These are phyloP conservation scores for Nyctereutes procyonoides DNA, from an alignment of 2,113 vertebrate species.

Conservation along the genomic window DNA sequence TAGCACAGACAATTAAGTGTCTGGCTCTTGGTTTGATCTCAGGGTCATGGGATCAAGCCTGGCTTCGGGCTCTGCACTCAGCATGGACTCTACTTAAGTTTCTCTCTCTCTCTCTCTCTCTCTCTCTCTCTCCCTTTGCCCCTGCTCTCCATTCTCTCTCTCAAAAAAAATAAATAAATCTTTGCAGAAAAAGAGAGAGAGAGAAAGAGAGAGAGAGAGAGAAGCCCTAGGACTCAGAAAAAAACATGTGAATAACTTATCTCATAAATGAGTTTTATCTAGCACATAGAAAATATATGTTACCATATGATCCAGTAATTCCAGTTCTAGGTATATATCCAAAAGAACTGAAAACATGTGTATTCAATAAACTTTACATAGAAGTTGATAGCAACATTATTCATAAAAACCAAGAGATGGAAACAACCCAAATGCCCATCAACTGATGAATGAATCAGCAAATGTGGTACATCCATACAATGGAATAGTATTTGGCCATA, in stretches of 20 bases:
- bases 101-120: not conserved
- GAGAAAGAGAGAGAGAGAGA: not conserved
- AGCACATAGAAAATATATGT: not conserved
- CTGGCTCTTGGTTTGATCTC: not conserved
- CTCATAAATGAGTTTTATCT: not conserved
- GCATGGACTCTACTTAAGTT: not conserved
- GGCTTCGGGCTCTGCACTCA: not conserved
- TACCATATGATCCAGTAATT: not conserved
- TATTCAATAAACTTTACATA: not conserved
- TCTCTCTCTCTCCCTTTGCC: not conserved
- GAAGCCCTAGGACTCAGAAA: not conserved
- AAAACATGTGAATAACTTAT: not conserved
- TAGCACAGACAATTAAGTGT: not conserved
- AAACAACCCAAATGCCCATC: not conserved
- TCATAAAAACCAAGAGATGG: not conserved
- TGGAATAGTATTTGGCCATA: not conserved
- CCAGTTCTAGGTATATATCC: not conserved
- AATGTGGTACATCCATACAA: not conserved
- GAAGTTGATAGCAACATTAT: not conserved
- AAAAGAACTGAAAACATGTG: not conserved
- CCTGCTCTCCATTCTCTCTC: not conserved
- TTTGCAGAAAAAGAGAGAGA: not conserved
- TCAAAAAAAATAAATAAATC: not conserved
- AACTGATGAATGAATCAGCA: not conserved
- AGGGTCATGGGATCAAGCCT: not conserved